These are phyloP conservation scores for Tamandua tetradactyla DNA, from an alignment of 2,797 vertebrate species.

Conservation along the genomic window DNA sequence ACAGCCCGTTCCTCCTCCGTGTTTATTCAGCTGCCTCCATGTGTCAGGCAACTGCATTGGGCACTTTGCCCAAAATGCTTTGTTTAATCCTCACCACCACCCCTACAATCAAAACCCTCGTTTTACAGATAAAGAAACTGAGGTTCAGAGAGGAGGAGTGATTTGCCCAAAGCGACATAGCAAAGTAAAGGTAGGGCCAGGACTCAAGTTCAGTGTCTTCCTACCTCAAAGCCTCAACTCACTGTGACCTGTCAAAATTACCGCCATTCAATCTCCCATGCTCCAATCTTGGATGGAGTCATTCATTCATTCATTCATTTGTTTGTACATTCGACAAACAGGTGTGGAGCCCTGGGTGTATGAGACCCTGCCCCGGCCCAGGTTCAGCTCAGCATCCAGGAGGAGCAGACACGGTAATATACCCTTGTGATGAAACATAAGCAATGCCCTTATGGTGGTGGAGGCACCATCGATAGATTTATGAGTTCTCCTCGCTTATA, in stretches of 20 bases:
- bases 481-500: not conserved
- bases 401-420: fast-evolving
- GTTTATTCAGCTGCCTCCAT: not conserved
- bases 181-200: not conserved
- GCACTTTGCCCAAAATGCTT: not conserved
- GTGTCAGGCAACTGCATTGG: not conserved
- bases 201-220: not conserved
- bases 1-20: not conserved
- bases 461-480: not conserved
- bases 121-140: not conserved
- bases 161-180: not conserved
- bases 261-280: not conserved
- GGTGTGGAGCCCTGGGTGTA: not conserved
- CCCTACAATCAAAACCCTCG: not conserved
- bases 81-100: not conserved
- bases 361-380: too few relatives aligned
- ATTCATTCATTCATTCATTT: not conserved
- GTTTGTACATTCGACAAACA: too few relatives aligned
- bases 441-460: too few relatives aligned
- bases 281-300: not conserved
- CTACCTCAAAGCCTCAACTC: not conserved
- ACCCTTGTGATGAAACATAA: fast-evolving
- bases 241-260: too few relatives aligned
- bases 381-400: not conserved
- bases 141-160: not conserved